Base-by-base conservation (phyloP, 2,113 vertebrate genomes). In the Mugil cephalus region DNA sequence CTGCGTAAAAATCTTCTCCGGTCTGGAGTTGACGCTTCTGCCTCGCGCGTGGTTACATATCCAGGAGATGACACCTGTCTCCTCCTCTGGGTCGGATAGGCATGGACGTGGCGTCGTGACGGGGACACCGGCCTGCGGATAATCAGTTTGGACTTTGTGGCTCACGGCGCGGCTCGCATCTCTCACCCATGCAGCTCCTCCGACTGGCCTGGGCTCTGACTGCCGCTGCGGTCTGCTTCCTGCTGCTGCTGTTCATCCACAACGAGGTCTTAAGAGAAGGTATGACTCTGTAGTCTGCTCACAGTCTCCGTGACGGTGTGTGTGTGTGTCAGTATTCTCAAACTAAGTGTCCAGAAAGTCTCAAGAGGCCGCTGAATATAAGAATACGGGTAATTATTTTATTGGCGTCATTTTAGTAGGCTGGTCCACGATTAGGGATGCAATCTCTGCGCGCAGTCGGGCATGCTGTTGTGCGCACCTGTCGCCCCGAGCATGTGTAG, bases 231-330 rank as follows among this genome's bases (percentile, higher is more conserved):
- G 89, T 95, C 92, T 96, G 95, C 94, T 94, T 94, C 92, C 93
- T 96, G 92, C 93, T 97, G 36, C 91, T 97, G 51, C 93, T 96
- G 85, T 79, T 96, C 80, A 90, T 97, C 88, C 95, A 96, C 94
- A 93, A 92, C 80, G 94, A 95, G 84, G 87, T 96, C 92, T 93
- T 96, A 60, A 93, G 92, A 90, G 96, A 97, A 96, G 96, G 96
- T 97, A 96, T 0, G 58, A 1, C 35, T n/a, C n/a, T n/a, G n/a
- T n/a, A n/a, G n/a, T 39, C 35, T 36, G 45, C 10, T 36, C 58
- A 53, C 38, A 68, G n/a, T 50, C 36, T 11, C 2, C 1, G n/a
- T n/a, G 17, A 1, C 24, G 24, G 9, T 34, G 54, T 19, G 61
- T 24, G 56, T 18, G 55, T 53, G 50, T 35, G 56, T 21, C 24